Conservation (phyloP, 2,888 invertebrate genomes). For the Ernsta delagoae region DNA sequence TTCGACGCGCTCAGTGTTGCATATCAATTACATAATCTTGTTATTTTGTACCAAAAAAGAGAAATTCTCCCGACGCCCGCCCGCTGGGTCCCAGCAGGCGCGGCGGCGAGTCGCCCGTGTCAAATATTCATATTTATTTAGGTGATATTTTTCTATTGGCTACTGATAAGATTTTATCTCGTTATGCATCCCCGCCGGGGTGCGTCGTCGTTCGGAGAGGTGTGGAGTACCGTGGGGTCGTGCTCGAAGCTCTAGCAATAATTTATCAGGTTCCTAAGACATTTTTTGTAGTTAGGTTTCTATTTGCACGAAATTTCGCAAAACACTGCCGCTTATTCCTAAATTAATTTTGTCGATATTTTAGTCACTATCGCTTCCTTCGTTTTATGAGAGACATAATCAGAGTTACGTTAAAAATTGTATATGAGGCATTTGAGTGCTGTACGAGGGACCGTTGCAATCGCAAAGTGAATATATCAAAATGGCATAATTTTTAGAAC, state of each 20-base stretch:
- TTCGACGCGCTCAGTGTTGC: constrained; percentile 54
- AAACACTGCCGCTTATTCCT: constrained; percentile 82
- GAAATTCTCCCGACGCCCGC: constrained; percentile 58
- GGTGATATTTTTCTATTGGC: constrained; percentile 85
- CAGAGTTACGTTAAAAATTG: constrained; percentile 71
- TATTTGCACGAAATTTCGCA: constrained; percentile 82
- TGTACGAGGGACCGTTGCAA: constrained; percentile 84
- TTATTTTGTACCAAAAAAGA: constrained; percentile 78
- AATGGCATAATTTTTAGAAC: constrained; percentile 84
- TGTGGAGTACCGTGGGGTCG: constrained; percentile 53
- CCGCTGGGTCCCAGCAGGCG: constrained; percentile 37
- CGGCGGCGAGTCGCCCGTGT: constrained; percentile 57
- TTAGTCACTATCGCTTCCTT: constrained; percentile 74
- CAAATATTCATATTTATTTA: constrained; percentile 82
- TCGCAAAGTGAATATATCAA: constrained; percentile 84
- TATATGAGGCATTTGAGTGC: constrained; percentile 83
- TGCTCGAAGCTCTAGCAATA: constrained; percentile 81
- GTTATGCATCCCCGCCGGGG: constrained; percentile 70
- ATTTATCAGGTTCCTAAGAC: constrained; percentile 85
- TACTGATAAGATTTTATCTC: constrained; percentile 82
- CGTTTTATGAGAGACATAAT: constrained; percentile 65
- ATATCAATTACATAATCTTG: constrained; percentile 77
- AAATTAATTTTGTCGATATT: constrained; percentile 67
- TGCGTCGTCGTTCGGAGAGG: constrained; percentile 61
- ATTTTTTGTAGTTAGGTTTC: constrained; percentile 82